phyloP scores from a whole-genome alignment of 1,140 invertebrate genomes.

The Micrasema longulum region DNA sequence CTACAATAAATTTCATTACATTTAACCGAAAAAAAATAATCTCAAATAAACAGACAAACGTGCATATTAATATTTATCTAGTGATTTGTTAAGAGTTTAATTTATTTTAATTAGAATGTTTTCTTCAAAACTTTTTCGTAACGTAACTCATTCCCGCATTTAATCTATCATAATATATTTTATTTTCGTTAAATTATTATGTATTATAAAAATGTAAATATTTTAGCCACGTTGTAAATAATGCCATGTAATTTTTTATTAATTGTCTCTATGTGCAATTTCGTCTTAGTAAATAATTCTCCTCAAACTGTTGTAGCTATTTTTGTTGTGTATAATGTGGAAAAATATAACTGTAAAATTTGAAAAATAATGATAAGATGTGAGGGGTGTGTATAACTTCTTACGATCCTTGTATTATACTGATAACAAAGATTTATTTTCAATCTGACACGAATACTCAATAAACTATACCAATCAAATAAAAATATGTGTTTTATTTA shows the following conservation, averaged over 20 bases:
- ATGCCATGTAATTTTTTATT: constrained; percentile 39
- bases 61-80: too few species aligned
- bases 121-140: too few species aligned
- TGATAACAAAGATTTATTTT: constrained; percentile 46
- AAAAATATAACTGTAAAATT: constrained; percentile 27
- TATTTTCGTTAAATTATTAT: too few species aligned
- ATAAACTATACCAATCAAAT: constrained; percentile 44
- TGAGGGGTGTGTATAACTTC: constrained; percentile 19
- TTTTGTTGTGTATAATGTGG: constrained; percentile 1
- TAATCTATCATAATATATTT: too few species aligned
- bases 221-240: constrained; percentile 16
- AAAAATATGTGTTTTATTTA: constrained; percentile 7
- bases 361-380: constrained; percentile 6
- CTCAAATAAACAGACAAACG: too few species aligned
- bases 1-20: too few species aligned
- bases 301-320: constrained; percentile 22
- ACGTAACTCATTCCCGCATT: too few species aligned
- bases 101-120: too few species aligned
- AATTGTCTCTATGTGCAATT: constrained; percentile 53
- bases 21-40: too few species aligned
- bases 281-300: constrained; percentile 46
- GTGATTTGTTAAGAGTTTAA: too few species aligned
- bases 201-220: constrained; percentile 35
- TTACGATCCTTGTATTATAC: constrained; percentile 20
- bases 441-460: constrained; percentile 54